Percentiles rank a stretch among this genome's conserved stretches.
These are phyloP conservation scores for Chascanopsetta lugubris DNA, from an alignment of 2,113 vertebrate species.

Conservation along the genomic window DNA sequence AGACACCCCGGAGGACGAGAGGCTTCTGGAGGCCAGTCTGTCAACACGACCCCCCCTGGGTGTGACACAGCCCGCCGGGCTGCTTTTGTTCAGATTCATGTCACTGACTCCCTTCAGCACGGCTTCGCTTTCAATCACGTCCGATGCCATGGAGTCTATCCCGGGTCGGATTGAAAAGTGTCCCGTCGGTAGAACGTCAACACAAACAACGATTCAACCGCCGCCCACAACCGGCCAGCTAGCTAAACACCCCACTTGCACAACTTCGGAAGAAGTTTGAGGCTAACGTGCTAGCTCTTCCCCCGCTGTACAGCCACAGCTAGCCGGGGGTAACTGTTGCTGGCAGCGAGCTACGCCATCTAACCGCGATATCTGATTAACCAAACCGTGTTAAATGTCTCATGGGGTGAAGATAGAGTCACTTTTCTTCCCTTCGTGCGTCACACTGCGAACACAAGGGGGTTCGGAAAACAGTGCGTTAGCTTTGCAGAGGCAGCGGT, in stretches of 20 bases:
- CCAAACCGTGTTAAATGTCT: slow-evolving; percentile 29
- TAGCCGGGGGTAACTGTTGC: slow-evolving; percentile 20
- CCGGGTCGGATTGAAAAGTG: background rate
- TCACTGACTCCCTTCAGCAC: slow-evolving; percentile 59
- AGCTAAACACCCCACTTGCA: slow-evolving; percentile 1
- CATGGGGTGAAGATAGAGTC: slow-evolving; percentile 5
- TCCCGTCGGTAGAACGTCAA: background rate
- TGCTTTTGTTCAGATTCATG: slow-evolving; percentile 68
- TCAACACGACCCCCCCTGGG: slow-evolving; percentile 63
- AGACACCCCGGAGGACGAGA: slow-evolving; percentile 66
- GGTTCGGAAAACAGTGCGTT: slow-evolving; percentile 13
- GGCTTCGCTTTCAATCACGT: slow-evolving; percentile 66
- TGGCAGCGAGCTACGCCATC: slow-evolving; percentile 35
- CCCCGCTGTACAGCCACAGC: slow-evolving; percentile 20
- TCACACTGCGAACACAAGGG: slow-evolving; percentile 26
- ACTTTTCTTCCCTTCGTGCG: slow-evolving; percentile 43
- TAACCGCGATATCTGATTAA: slow-evolving; percentile 35
- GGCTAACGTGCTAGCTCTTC: slow-evolving; percentile 46
- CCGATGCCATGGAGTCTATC: slow-evolving; percentile 73
- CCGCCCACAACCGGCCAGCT: background rate
- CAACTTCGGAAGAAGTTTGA: slow-evolving; percentile 49
- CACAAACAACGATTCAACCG: background rate
- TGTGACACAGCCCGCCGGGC: slow-evolving; percentile 69
- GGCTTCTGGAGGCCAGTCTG: slow-evolving; percentile 55
- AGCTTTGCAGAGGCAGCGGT: slow-evolving; percentile 40